phyloP scores from a whole-genome alignment of 2,888 invertebrate genomes.

The Lapara coniferarum region DNA sequence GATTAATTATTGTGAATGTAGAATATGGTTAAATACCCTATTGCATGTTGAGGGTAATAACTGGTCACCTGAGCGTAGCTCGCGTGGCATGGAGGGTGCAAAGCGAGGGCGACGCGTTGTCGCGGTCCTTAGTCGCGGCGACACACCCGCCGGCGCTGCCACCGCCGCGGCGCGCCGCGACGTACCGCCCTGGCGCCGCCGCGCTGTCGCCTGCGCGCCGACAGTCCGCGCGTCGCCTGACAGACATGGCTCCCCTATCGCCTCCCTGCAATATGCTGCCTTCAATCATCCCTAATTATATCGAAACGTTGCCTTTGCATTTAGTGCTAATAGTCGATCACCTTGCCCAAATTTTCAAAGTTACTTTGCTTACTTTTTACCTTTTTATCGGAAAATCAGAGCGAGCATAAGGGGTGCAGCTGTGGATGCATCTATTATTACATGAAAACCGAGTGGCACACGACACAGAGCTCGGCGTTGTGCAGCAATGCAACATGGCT shows the following conservation, averaged over 20 bases:
- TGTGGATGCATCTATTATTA: too few relatives aligned
- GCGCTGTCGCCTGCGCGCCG: constrained; percentile 25
- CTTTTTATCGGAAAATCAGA: not conserved
- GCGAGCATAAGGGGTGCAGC: too few relatives aligned
- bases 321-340: not conserved
- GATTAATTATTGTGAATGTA: not conserved
- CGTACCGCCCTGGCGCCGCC: constrained; percentile 27
- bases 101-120: constrained; percentile 22
- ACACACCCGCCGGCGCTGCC: constrained; percentile 19
- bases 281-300: constrained; percentile 19
- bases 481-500: too few relatives aligned
- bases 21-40: not conserved
- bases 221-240: constrained; percentile 33
- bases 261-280: constrained; percentile 11
- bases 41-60: not conserved
- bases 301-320: not conserved
- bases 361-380: not conserved
- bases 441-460: too few relatives aligned
- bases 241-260: constrained; percentile 13
- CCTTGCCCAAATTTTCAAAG: constrained; percentile 4
- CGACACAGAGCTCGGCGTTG: too few relatives aligned
- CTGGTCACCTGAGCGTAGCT: constrained; percentile 1
- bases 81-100: constrained; percentile 23
- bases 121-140: constrained; percentile 24
- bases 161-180: constrained; percentile 38